Percentiles rank a stretch among this genome's conserved stretches.
Conservation (phyloP, 2,888 invertebrate genomes). For the Enchytraeus crypticus region DNA sequence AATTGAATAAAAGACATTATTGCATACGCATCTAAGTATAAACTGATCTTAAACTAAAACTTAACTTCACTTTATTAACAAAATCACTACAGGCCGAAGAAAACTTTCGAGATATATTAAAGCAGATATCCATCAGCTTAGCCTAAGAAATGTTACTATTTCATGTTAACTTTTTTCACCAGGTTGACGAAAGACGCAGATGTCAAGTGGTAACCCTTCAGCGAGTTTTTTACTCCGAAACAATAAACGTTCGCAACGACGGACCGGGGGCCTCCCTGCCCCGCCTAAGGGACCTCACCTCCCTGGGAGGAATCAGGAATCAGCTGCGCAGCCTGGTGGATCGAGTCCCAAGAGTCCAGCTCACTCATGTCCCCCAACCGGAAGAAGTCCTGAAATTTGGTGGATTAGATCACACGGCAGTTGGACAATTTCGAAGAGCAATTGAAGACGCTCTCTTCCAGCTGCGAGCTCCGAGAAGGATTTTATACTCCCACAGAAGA, state of each 20-base stretch:
- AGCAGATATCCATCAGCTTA: too few relatives aligned
- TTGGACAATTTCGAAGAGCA: neutral
- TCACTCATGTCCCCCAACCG: neutral
- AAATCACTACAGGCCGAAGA: too few relatives aligned
- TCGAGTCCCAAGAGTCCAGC: neutral
- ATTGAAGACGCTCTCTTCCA: slow-evolving; percentile 4
- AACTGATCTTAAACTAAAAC: too few relatives aligned
- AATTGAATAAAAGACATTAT: too few relatives aligned
- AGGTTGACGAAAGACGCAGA: neutral
- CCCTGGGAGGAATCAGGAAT: neutral
- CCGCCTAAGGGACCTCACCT: neutral
- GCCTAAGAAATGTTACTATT: too few relatives aligned
- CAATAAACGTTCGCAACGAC: neutral
- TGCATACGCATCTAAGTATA: too few relatives aligned
- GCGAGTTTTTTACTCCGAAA: neutral
- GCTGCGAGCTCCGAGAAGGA: neutral
- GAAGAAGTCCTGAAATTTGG: slow-evolving; percentile 3
- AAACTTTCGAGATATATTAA: too few relatives aligned
- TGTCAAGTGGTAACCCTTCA: neutral
- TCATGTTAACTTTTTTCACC: neutral
- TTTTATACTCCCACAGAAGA: neutral
- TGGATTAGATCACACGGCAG: neutral
- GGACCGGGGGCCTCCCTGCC: neutral
- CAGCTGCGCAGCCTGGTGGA: slow-evolving; percentile 1
- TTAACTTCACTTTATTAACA: too few relatives aligned